Evolutionary conservation across 1,140 invertebrate genomes (phyloP), one percentile per base, ranked within the genome.

Genomic region (Lanistes nyassanus): DNA sequence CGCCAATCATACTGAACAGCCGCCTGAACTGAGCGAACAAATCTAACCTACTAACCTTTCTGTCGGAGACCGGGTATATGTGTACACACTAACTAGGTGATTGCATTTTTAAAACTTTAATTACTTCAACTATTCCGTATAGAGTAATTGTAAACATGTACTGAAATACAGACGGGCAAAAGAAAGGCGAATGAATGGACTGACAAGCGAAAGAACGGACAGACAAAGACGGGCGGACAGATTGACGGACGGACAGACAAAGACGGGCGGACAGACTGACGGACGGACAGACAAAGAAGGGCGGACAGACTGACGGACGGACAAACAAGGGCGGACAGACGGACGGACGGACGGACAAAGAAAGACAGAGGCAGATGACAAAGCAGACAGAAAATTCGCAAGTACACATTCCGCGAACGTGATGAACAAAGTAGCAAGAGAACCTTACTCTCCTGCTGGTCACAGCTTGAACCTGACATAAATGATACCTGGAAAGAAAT

Each of bases 201-300:
- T 58, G 31, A 58, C 29, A 36, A 21, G 58, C 36, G 58, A 36
- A 56, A 5, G 56, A 23, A 71, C 34, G 56, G 31, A 71, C 21
- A 71, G 9, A 64, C 31, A 65, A 13, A 74, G 60, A 47, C 5
- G 65, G 60, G 26, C n/a, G n/a, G n/a, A n/a, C n/a, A n/a, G n/a
- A n/a, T n/a, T n/a, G n/a, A n/a, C n/a, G n/a, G 58, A 60, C 5
- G 23, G 58, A n/a, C 58, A 60, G 23, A n/a, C 23, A n/a, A n/a
- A n/a, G n/a, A n/a, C n/a, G n/a, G n/a, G n/a, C n/a, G n/a, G n/a
- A n/a, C n/a, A n/a, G n/a, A n/a, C n/a, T n/a, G n/a, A n/a, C n/a
- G n/a, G n/a, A n/a, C n/a, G n/a, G n/a, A n/a, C n/a, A n/a, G 34
- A 67, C 23, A 67, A 34, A 67, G 65, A 34, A 39, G n/a, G 31